phyloP scores from a whole-genome alignment of 2,888 invertebrate genomes.

The Pardosa pseudoannulata region DNA sequence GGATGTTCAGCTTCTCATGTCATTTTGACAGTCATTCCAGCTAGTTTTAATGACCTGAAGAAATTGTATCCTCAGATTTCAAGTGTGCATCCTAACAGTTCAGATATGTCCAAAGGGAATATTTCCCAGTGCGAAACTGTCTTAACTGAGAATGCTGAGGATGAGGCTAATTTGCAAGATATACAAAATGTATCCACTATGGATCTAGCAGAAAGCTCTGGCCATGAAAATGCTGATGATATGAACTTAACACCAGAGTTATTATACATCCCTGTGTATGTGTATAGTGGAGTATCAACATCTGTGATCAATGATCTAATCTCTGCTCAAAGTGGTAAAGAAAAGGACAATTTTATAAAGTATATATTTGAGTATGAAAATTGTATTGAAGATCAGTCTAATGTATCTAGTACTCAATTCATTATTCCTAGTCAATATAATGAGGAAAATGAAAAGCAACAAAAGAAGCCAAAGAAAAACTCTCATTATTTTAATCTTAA shows the following conservation, averaged over 20 bases:
- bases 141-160: not conserved
- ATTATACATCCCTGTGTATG: slow-evolving; percentile 81
- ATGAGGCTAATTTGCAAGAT: not conserved
- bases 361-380: slow-evolving; percentile 75
- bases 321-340: slow-evolving; percentile 75
- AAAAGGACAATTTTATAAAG: slow-evolving; percentile 77
- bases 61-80: slow-evolving; percentile 72
- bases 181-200: not conserved
- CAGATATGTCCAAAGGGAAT: not conserved
- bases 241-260: slow-evolving; percentile 76
- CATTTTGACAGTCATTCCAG: slow-evolving; percentile 83
- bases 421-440: not conserved
- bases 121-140: not conserved
- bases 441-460: slow-evolving; percentile 74
- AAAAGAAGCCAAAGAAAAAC: slow-evolving; percentile 79
- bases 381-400: slow-evolving; percentile 75
- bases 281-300: slow-evolving; percentile 83
- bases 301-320: slow-evolving; percentile 79
- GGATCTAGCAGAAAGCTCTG: not conserved
- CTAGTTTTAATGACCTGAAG: slow-evolving; percentile 80
- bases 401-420: slow-evolving; percentile 77
- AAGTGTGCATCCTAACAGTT: not conserved
- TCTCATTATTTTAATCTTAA: slow-evolving; percentile 79
- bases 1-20: slow-evolving; percentile 82
- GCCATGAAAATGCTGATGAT: not conserved